phyloP scores from a whole-genome alignment of 2,888 invertebrate genomes.

The Metacarcinus magister region DNA sequence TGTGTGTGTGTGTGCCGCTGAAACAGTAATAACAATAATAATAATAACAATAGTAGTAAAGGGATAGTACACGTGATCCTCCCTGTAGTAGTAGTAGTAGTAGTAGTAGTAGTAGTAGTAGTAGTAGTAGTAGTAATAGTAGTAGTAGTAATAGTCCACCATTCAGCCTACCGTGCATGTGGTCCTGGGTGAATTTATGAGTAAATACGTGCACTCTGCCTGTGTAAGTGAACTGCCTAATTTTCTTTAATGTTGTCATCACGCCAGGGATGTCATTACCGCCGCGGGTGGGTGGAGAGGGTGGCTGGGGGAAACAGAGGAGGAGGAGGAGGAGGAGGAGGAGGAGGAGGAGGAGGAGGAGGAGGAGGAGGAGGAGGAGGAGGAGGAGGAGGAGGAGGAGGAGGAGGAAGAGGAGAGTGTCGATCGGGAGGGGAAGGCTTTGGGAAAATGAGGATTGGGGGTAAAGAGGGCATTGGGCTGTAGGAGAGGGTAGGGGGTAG shows the following conservation, averaged over 20 bases:
- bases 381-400: neutral
- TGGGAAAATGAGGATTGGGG: neutral
- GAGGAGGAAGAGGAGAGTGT: neutral
- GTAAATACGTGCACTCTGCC: neutral
- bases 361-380: neutral
- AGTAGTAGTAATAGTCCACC: too few relatives aligned
- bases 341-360: neutral
- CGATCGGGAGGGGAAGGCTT: neutral
- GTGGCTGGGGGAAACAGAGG: neutral
- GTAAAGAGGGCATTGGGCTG: neutral
- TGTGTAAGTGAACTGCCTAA: neutral
- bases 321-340: neutral
- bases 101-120: slow-evolving; percentile 12
- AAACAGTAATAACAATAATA: neutral
- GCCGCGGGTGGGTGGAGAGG: neutral
- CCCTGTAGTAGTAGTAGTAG: neutral
- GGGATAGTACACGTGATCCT: neutral
- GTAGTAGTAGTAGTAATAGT: too few relatives aligned
- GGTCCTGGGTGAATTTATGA: neutral
- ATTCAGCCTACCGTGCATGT: too few relatives aligned
- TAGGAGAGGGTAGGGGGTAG: too few relatives aligned
- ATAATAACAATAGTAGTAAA: neutral
- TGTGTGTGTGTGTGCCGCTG: neutral
- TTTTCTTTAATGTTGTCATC: slow-evolving; percentile 4
- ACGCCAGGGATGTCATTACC: neutral